Evolutionary conservation across 1,140 invertebrate genomes (phyloP).

Genomic region (Saccostrea cuccullata): DNA sequence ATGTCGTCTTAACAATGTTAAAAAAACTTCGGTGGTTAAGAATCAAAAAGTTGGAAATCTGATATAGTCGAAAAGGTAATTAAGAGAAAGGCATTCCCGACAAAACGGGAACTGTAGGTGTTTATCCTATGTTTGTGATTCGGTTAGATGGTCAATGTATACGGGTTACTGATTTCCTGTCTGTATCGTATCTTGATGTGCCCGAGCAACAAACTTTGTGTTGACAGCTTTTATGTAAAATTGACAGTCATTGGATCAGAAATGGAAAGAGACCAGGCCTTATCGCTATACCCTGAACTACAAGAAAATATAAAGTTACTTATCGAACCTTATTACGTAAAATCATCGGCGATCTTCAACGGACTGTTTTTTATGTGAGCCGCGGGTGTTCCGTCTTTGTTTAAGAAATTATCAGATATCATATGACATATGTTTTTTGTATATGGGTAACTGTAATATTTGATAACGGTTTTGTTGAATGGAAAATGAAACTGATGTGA

Average conservation of each 20-base stretch:
- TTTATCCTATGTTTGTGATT: not conserved
- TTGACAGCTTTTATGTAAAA: conserved; percentile 31
- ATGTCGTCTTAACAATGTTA: conserved; percentile 1
- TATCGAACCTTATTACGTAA: conserved; percentile 10
- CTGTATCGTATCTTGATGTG: not conserved
- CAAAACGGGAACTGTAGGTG: not conserved
- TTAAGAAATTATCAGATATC: not conserved
- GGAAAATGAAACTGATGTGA: not conserved
- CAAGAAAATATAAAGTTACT: conserved; percentile 35
- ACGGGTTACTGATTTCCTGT: not conserved
- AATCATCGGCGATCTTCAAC: not conserved
- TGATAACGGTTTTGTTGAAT: not conserved
- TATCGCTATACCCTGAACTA: conserved; percentile 4
- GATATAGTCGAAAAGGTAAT: not conserved
- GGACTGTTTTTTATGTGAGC: not conserved
- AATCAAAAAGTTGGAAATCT: not conserved
- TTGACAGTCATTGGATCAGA: conserved; percentile 7
- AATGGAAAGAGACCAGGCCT: not conserved
- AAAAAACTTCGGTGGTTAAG: not conserved
- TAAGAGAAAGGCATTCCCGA: not conserved
- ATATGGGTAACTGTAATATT: not conserved
- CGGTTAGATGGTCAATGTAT: conserved; percentile 15
- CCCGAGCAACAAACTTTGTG: not conserved
- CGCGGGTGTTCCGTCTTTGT: conserved; percentile 1
- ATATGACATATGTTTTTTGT: not conserved